Evolutionary conservation across 2,797 vertebrate species (phyloP).

Genomic region (Falco naumanni): DNA sequence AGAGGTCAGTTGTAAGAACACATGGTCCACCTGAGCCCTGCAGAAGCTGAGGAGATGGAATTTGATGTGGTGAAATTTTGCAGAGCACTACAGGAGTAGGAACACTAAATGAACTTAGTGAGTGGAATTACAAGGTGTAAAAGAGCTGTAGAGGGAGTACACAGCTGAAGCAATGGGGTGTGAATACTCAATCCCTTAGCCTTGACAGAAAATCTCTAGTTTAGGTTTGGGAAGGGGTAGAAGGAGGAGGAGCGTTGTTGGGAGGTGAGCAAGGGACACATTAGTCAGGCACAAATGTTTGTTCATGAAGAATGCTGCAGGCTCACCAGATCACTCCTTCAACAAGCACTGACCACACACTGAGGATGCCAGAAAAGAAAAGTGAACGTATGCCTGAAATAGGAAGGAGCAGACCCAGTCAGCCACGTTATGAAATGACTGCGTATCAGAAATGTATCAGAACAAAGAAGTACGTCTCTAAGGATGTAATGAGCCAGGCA

Average conservation of each 20-base stretch:
- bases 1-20: not conserved
- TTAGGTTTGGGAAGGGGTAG: not conserved
- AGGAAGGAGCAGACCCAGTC: not conserved
- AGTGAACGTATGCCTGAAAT: not conserved
- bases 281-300: not conserved
- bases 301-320: not conserved
- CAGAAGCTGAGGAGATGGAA: not conserved
- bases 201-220: not conserved
- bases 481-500: fast-evolving
- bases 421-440: not conserved
- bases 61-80: not conserved
- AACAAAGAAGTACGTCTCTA: not conserved
- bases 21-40: not conserved
- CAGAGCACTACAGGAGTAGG: not conserved
- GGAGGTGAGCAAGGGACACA: not conserved
- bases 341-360: not conserved
- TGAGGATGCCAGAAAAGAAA: not conserved
- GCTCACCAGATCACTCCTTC: not conserved
- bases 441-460: not conserved
- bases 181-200: not conserved
- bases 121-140: not conserved
- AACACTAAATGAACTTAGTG: not conserved
- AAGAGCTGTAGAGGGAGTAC: not conserved
- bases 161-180: not conserved
- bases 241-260: not conserved